Evolutionary conservation across 2,797 vertebrate genomes (phyloP).

Genomic region (Lutjanus campechanus): DNA sequence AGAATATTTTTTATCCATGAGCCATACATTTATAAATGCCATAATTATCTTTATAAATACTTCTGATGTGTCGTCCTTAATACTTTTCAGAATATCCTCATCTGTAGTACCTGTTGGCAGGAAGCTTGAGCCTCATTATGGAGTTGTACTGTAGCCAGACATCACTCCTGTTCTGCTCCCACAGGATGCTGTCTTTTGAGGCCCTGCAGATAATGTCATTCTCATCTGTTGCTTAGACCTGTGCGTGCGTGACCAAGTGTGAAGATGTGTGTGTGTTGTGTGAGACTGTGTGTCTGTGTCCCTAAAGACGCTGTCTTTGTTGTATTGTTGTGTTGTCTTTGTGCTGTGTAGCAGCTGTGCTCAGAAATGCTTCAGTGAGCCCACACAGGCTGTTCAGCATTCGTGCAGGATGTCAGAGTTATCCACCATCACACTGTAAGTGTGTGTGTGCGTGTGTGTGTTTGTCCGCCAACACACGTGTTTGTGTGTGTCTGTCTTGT

Average conservation of each 20-base stretch:
- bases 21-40: not conserved
- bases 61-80: conserved; percentile 18
- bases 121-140: conserved; percentile 57
- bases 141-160: conserved; percentile 67
- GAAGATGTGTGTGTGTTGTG: conserved; percentile 39
- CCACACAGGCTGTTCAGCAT: conserved; percentile 98
- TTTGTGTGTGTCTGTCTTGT: conserved; percentile 16
- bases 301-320: conserved; percentile 83
- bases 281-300: conserved; percentile 65
- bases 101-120: conserved; percentile 58
- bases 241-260: conserved; percentile 61
- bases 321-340: conserved; percentile 92
- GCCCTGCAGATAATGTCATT: conserved; percentile 64
- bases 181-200: conserved; percentile 52
- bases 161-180: conserved; percentile 53
- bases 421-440: conserved; percentile 99
- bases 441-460: conserved; percentile 78
- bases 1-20: not conserved
- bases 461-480: conserved; percentile 21
- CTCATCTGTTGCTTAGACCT: conserved; percentile 67
- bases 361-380: conserved; percentile 99
- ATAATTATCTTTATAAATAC: not conserved
- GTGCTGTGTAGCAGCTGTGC: conserved; percentile 99
- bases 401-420: conserved; percentile 99
- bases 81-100: conserved; percentile 12